These are phyloP conservation scores for Hirtodrosophila cameraria DNA, from an alignment of 2,888 invertebrate genomes.

Conservation along the genomic window DNA sequence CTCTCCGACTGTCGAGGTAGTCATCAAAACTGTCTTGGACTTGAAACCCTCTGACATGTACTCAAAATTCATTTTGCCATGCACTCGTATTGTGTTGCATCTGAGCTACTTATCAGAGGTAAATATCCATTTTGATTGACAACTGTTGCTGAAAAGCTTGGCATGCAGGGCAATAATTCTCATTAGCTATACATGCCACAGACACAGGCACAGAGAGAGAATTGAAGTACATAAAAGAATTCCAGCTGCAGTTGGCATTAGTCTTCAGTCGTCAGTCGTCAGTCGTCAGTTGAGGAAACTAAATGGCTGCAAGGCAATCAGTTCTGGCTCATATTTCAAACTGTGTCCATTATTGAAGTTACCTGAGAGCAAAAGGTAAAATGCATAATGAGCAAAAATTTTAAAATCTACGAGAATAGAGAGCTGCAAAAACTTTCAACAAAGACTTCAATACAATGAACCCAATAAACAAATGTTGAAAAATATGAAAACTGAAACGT, in stretches of 20 bases:
- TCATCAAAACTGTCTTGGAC: slow-evolving; percentile 22
- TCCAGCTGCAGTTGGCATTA: slow-evolving; percentile 29
- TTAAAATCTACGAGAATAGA: slow-evolving; percentile 20
- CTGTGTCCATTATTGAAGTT: slow-evolving; percentile 10
- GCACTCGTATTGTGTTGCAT: slow-evolving; percentile 17
- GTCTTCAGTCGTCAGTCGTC: slow-evolving; percentile 13
- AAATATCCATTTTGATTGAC: slow-evolving; percentile 35
- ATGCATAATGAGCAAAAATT: slow-evolving; percentile 56
- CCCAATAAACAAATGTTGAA: slow-evolving; percentile 26
- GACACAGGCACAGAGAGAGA: background rate
- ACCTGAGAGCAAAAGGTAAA: background rate
- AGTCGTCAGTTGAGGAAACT: slow-evolving; percentile 37
- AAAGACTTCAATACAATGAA: slow-evolving; percentile 5
- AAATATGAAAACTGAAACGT: slow-evolving; percentile 23
- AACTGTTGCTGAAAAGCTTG: slow-evolving; percentile 13
- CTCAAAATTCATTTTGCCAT: slow-evolving; percentile 28
- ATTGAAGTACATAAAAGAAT: no score
- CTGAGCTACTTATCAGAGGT: background rate
- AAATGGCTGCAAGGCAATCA: slow-evolving; percentile 33
- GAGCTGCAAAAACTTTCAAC: background rate
- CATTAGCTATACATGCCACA: slow-evolving; percentile 19
- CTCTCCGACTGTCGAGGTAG: background rate
- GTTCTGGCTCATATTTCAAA: slow-evolving; percentile 52
- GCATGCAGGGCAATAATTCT: slow-evolving; percentile 13
- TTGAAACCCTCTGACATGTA: slow-evolving; percentile 24